Base-by-base conservation (phyloP, 1,140 invertebrate genomes). In the Hypothenemus hampei region DNA sequence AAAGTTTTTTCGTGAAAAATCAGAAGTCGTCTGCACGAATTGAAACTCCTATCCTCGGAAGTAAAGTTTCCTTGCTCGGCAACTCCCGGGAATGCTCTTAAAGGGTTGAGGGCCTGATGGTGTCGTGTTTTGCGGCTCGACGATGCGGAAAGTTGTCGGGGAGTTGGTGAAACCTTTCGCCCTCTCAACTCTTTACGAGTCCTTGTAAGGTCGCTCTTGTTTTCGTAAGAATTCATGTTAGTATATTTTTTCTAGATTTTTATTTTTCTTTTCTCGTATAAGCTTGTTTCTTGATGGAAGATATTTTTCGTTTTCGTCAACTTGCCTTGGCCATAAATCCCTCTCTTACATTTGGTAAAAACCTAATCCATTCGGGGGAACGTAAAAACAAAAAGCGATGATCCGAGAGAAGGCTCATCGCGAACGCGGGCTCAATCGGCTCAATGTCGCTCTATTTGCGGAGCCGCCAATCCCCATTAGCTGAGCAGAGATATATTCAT, bases 381-480 rank as follows among this genome's bases (percentile, higher is more conserved):
- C n/a, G n/a, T 20, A 44, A 54, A 54, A 55, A 46, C 43, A 49
- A 49, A 55, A 57, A 35, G 54, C 54, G 47, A 26, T 49, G 54
- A 57, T 49, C 44, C 54, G 45, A 46, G 46, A 41, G 36, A 49
- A 57, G 43, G 31, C 51, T 54, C 51, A 54, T 54, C 51, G 31
- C 43, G 54, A 15, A 31, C 33, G 18, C 16, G 36, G 24, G 55
- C 55, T 57, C 55, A 65, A 65, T 52, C 48, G 67, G 66, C 66
- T 69, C 65, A 68, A 68, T 69, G 68, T 65, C 68, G 68, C 64
- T 68, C 68, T 69, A 69, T 69, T 69, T 69, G 64, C 65, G 65
- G 62, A 66, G 65, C 66, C 68, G 66, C 68, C 68, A 69, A 69
- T 69, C 68, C 68, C 68, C 68, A 69, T 69, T 69, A 69, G 63